Evolutionary conservation across 64 coral and sea anemone genomes (phyloP).

Genomic region (Acropora yongei): DNA sequence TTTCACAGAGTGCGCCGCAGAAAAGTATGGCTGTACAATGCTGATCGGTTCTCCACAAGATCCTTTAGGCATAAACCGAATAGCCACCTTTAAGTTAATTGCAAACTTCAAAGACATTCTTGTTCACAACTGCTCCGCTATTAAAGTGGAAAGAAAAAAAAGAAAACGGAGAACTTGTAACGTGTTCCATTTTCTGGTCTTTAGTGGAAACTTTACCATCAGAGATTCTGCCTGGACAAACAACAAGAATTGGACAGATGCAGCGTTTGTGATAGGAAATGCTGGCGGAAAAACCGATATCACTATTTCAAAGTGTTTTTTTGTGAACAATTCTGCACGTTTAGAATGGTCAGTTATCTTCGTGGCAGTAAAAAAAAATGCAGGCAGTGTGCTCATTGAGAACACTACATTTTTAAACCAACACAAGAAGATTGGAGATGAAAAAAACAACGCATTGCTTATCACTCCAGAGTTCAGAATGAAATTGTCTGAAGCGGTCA

Average conservation of each 20-base stretch:
- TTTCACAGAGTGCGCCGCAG: neutral
- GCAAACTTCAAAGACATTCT: no score
- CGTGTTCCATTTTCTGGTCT: neutral
- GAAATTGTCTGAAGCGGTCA: neutral
- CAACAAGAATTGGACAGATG: neutral
- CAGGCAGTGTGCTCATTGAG: neutral
- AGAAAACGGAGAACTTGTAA: no score
- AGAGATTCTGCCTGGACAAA: neutral
- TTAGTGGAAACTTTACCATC: neutral
- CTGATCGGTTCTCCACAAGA: neutral
- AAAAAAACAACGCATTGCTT: neutral
- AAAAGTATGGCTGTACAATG: neutral
- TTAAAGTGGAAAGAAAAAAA: no score
- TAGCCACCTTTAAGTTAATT: no score
- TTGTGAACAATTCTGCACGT: neutral
- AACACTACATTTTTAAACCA: neutral
- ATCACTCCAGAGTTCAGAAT: neutral
- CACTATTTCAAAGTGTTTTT: neutral
- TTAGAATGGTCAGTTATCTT: neutral
- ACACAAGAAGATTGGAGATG: no score
- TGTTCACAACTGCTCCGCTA: no score
- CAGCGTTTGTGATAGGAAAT: neutral
- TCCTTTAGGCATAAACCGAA: no score
- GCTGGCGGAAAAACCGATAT: neutral
- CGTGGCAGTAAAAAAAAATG: neutral